Evolutionary conservation across 2,113 vertebrate genomes (phyloP).

Genomic region (Candoia aspera): DNA sequence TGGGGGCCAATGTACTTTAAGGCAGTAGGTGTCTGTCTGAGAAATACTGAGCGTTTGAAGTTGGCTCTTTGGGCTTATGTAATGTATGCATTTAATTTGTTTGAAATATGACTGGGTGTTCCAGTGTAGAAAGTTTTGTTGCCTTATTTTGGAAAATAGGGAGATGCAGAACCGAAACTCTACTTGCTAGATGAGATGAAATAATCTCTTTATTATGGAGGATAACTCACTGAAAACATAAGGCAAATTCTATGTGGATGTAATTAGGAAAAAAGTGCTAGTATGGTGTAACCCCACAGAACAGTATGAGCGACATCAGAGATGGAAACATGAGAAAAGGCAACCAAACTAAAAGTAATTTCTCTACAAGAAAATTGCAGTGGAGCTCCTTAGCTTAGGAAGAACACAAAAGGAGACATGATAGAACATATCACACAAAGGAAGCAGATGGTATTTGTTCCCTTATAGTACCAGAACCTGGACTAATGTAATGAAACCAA

Average conservation of each 20-base stretch:
- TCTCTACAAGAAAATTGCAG: not conserved
- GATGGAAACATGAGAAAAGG: not conserved
- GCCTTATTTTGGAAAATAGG: not conserved
- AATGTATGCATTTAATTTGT: not conserved
- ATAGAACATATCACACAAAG: not conserved
- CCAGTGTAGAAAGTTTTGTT: not conserved
- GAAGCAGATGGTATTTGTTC: not conserved
- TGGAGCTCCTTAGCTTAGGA: not conserved
- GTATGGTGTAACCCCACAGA: not conserved
- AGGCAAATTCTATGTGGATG: not conserved
- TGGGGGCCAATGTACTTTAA: not conserved
- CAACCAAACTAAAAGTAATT: not conserved
- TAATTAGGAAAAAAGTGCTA: not conserved
- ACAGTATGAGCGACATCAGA: not conserved
- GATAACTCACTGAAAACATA: not conserved
- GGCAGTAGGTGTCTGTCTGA: not conserved
- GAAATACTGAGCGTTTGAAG: not conserved
- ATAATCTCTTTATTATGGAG: not conserved
- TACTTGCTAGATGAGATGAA: not conserved
- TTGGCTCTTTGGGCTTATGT: not conserved
- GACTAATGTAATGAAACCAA: not conserved
- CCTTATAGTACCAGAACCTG: not conserved
- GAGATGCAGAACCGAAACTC: not conserved
- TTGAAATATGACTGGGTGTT: not conserved
- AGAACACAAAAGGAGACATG: not conserved